Percentiles rank a stretch among this genome's conserved stretches.
phyloP scores from a whole-genome alignment of 2,888 invertebrate species.

The Drosophila mercatorum region DNA sequence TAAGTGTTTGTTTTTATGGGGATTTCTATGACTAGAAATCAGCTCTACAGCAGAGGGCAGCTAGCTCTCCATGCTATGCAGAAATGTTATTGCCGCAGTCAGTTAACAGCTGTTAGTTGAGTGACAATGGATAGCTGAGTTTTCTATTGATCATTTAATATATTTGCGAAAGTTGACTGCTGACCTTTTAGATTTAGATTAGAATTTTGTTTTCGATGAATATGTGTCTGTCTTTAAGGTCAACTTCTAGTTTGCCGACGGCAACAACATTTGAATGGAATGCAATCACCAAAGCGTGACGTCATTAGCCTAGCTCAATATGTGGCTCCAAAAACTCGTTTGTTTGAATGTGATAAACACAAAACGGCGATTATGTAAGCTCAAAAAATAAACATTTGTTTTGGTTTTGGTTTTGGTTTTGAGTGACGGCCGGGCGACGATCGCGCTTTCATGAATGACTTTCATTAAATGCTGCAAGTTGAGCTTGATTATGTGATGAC shows the following conservation, averaged over 20 bases:
- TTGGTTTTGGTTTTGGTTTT: conserved; percentile 20
- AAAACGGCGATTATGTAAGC: conserved; percentile 62
- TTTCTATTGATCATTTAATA: not conserved
- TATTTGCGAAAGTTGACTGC: not conserved
- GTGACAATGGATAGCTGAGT: conserved; percentile 9
- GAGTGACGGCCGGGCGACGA: conserved; percentile 25
- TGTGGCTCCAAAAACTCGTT: conserved; percentile 59
- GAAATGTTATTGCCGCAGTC: conserved; percentile 13
- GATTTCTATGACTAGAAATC: not conserved
- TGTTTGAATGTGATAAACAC: conserved; percentile 48
- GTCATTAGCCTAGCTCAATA: conserved; percentile 57
- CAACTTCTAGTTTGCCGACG: conserved; percentile 58
- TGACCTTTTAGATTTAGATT: conserved; percentile 36
- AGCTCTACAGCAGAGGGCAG: too few relatives aligned
- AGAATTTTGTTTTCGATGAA: conserved; percentile 9
- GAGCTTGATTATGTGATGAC: conserved; percentile 65
- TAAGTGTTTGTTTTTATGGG: conserved; percentile 54
- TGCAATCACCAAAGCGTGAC: conserved; percentile 68
- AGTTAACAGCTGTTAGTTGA: conserved; percentile 30
- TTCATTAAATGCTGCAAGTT: conserved; percentile 62
- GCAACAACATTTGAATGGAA: conserved; percentile 40
- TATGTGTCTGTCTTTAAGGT: conserved; percentile 59
- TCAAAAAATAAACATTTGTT: conserved; percentile 64
- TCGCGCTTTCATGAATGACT: conserved; percentile 70
- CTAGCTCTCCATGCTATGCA: not conserved